Percentiles rank a stretch among this genome's conserved stretches.
phyloP scores from a whole-genome alignment of 2,888 invertebrate species.

The Dynastes tityus region DNA sequence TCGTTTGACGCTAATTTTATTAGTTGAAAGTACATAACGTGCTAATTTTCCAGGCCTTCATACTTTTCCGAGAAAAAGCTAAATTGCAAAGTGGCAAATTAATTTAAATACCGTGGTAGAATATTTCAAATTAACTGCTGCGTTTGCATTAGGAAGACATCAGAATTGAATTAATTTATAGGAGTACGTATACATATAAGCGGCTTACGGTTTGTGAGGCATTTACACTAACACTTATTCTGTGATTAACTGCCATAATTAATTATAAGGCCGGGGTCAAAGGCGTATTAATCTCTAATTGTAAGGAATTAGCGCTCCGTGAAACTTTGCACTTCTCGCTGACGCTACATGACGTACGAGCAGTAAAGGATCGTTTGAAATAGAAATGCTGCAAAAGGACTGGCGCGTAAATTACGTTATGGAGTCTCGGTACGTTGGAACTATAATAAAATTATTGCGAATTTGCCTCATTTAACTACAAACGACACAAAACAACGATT shows the following conservation, averaged over 20 bases:
- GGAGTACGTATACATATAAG: neutral
- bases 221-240: slow-evolving; percentile 1
- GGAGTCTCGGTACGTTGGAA: slow-evolving; percentile 4
- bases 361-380: slow-evolving; percentile 18
- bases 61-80: too few species aligned
- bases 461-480: slow-evolving; percentile 5
- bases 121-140: too few species aligned
- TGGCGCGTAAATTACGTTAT: slow-evolving; percentile 24
- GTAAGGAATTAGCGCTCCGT: slow-evolving; percentile 5
- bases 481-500: slow-evolving; percentile 7
- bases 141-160: too few species aligned
- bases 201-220: neutral
- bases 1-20: too few species aligned
- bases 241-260: slow-evolving; percentile 30
- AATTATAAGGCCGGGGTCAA: neutral
- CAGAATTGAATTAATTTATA: too few species aligned
- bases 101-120: too few species aligned
- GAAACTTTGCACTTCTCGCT: neutral
- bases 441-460: slow-evolving; percentile 26
- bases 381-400: slow-evolving; percentile 14
- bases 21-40: too few species aligned
- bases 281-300: slow-evolving; percentile 19
- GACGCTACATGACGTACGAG: neutral
- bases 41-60: too few species aligned
- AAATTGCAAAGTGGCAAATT: too few species aligned